Base-by-base conservation (phyloP, 2,113 vertebrate genomes). In the Sinocyclocheilus maitianheensis region DNA sequence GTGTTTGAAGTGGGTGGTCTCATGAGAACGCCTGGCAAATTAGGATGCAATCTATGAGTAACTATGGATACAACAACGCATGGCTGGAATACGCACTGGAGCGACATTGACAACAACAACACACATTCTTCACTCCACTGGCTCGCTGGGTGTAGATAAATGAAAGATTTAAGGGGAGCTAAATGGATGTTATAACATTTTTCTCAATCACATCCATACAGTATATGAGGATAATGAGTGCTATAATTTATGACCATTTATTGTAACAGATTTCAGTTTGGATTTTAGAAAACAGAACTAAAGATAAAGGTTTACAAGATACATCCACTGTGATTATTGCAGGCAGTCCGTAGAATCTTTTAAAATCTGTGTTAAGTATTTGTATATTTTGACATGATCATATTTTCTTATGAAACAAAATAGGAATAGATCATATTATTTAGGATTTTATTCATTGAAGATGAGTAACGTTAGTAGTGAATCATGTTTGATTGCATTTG, bases 21-120 rank as follows among this genome's bases (percentile, higher is more conserved):
- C 85, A 76, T 84, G 87, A 82, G 87, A 81, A 80, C 5, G 67
- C 55, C 85, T 55, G 43, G 40, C 20, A 83, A 89, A 91, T 88
- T 89, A 89, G 87, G 85, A 91, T 88, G 89, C 83, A 85, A 89
- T 60, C 67, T 82, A 84, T 48, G 48, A 53, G 90, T 88, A 90
- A 86, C 84, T 89, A 88, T 90, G 90, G 87, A 77, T 85, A 83
- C 84, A 82, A 63, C 26, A 86, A 78, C 55, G 76, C 63, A 78
- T 62, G 71, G n/a, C 75, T 86, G 60, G 84, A 83, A 78, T 72
- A 90, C 40, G 22, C 65, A 77, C 46, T 40, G 22, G 12, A 77
- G 77, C 69, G 83, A 89, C 48, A 78, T 18, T 77, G 7, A 76
- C 46, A 75, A 82, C 46, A 67, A 82, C 82, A 81, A 62, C 72